Evolutionary conservation across 1,140 invertebrate species (phyloP).

Genomic region (Sminthurinus signatus): DNA sequence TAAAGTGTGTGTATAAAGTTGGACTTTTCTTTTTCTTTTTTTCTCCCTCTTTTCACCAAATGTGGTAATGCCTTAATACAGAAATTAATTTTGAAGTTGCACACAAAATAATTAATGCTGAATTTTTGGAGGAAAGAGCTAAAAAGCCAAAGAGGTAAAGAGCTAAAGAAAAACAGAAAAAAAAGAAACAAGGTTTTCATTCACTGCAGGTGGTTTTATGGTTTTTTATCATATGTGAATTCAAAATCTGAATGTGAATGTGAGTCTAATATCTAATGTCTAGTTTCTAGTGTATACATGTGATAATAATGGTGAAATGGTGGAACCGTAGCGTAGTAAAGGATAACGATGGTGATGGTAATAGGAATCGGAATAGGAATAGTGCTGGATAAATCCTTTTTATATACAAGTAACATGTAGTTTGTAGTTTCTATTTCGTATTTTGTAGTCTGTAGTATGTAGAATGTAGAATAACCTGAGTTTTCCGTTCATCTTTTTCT

Average conservation of each 20-base stretch:
- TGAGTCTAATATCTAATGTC: no score
- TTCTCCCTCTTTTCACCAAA: slow-evolving; percentile 16
- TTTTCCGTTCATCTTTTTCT: slow-evolving; percentile 6
- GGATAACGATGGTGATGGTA: neutral
- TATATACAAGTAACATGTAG: no score
- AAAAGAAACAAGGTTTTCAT: slow-evolving; percentile 32
- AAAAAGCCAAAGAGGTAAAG: no score
- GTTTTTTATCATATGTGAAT: no score
- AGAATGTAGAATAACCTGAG: no score
- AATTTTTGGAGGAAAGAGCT: no score
- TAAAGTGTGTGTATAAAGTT: neutral
- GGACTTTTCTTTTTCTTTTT: neutral
- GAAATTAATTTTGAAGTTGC: slow-evolving; percentile 26
- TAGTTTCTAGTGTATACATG: no score
- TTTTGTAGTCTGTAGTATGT: no score
- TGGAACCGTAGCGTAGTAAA: neutral
- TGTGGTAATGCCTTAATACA: slow-evolving; percentile 29
- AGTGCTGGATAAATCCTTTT: no score
- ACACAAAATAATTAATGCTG: slow-evolving; percentile 29
- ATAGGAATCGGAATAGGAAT: no score
- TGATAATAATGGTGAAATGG: neutral
- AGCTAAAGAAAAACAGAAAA: no score
- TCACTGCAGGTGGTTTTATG: slow-evolving; percentile 29
- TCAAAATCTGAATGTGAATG: no score
- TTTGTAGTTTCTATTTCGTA: slow-evolving; percentile 10